phyloP scores from a whole-genome alignment of 2,797 vertebrate species.

The Sebastes goodei region DNA sequence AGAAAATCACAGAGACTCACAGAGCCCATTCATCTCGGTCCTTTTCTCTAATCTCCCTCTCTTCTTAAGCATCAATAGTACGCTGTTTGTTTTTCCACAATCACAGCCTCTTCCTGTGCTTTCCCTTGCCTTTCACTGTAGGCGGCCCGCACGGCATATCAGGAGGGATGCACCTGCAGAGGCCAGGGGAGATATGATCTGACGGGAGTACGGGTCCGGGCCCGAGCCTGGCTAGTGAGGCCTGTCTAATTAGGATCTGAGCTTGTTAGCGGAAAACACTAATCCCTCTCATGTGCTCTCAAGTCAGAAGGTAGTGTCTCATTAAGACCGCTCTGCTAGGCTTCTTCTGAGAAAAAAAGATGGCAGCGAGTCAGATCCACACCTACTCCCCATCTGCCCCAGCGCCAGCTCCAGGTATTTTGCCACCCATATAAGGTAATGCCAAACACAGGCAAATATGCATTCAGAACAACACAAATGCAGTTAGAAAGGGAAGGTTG shows the following conservation, averaged over 20 bases:
- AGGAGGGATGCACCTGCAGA: constrained; percentile 69
- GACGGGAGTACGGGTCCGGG: constrained; percentile 44
- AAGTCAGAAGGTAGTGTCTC: constrained; percentile 83
- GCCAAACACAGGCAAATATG: constrained; percentile 4
- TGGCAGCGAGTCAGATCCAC: constrained; percentile 61
- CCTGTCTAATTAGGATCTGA: constrained; percentile 84
- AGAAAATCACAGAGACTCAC: constrained; percentile 33
- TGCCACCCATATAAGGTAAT: constrained; percentile 40
- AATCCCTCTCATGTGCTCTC: constrained; percentile 85
- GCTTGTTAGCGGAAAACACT: constrained; percentile 81
- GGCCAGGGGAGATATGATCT: constrained; percentile 67
- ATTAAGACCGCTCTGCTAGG: constrained; percentile 76
- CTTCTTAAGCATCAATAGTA: constrained; percentile 48
- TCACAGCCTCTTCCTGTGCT: constrained; percentile 53
- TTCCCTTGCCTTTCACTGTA: constrained; percentile 33
- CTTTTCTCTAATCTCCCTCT: constrained; percentile 50
- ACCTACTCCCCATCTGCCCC: constrained; percentile 62
- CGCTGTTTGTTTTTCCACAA: constrained; percentile 63
- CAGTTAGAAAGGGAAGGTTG: not conserved
- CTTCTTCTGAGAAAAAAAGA: constrained; percentile 71
- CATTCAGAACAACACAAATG: not conserved
- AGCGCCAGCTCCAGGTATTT: constrained; percentile 56
- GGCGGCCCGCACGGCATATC: constrained; percentile 31
- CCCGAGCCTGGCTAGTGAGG: constrained; percentile 68
- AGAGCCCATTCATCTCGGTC: constrained; percentile 37